Conservation (phyloP, 2,113 vertebrate species). For the Noturus placidus region DNA sequence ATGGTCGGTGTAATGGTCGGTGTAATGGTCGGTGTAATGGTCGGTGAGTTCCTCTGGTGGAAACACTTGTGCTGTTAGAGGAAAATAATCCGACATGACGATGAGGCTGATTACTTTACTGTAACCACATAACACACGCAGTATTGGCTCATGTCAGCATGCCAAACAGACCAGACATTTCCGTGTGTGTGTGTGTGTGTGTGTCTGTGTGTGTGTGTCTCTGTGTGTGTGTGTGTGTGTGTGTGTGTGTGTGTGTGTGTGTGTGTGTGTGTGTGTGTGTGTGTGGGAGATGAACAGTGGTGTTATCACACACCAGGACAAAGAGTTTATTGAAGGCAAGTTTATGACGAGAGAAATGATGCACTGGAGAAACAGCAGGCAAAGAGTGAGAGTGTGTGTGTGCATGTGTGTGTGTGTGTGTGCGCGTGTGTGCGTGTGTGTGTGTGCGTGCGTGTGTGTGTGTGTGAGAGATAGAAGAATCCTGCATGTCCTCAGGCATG, state of each 20-base stretch:
- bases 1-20: no score
- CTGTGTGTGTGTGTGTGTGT: slow-evolving; percentile 4
- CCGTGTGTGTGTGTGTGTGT: not conserved
- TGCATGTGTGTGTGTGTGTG: no score
- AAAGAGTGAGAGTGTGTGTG: no score
- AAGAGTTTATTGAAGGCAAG: slow-evolving; percentile 30
- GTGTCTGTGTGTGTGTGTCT: slow-evolving; percentile 1
- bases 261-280: slow-evolving; percentile 20
- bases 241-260: not conserved
- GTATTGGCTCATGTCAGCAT: not conserved
- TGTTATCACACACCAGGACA: slow-evolving; percentile 26
- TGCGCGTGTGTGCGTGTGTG: no score
- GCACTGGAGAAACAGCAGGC: not conserved
- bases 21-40: no score
- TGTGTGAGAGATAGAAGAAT: not conserved
- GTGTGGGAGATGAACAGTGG: not conserved
- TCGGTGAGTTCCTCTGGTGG: no score
- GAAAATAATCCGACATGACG: no score
- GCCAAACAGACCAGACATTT: not conserved
- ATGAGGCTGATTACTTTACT: no score
- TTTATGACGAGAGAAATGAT: slow-evolving; percentile 7
- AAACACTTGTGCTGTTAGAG: not conserved
- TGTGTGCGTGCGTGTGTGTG: no score
- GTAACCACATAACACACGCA: not conserved
- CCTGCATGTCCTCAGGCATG: slow-evolving; percentile 26